Evolutionary conservation across 1,140 invertebrate genomes (phyloP), one percentile per base, ranked within the genome.

Genomic region (Diploscapter pachys): DNA sequence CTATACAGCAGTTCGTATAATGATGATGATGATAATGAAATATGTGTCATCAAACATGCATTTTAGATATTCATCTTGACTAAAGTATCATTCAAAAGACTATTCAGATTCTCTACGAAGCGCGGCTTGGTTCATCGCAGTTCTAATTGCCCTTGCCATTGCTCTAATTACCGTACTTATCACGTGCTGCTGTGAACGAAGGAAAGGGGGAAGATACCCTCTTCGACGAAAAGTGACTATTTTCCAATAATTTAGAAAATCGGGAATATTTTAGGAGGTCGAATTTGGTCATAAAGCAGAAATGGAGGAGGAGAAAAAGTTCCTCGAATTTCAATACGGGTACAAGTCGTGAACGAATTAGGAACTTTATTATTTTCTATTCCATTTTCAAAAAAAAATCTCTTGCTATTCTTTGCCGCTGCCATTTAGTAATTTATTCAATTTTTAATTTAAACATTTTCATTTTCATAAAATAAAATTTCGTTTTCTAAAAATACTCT

Each of bases 111-210:
- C 79, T 31, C 66, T 85, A 9, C 79, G 79, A 68, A 81, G 68
- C 13, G 84, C 84, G 55, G 81, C 79, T 6, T 85, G 83, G 83
- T 85, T 85, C 66, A 73, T 85, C 52, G 76, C 80, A 59, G 76
- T 85, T 54, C 50, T 85, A 48, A 56, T 76, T 55, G 72, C 73
- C 31, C 63, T 83, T 31, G 78, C 72, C n/a, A 62, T 85, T 49
- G 79, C 77, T 52, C 66, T 85, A 5, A 63, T 80, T 49, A 72
- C 71, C 9, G 67, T 84, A 51, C 59, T 85, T 31, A 62, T 75
- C 49, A 73, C 72, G 70, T 80, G 78, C 62, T 84, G 83, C 56
- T 78, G 73, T 63, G 75, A 73, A 67, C 54, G 72, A 11, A 62
- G 70, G 49, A 74, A 74, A 64, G 50, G 59, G n/a, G 73, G 55